Base-by-base conservation (phyloP, 2,888 invertebrate genomes). In the Encarsia formosa region DNA sequence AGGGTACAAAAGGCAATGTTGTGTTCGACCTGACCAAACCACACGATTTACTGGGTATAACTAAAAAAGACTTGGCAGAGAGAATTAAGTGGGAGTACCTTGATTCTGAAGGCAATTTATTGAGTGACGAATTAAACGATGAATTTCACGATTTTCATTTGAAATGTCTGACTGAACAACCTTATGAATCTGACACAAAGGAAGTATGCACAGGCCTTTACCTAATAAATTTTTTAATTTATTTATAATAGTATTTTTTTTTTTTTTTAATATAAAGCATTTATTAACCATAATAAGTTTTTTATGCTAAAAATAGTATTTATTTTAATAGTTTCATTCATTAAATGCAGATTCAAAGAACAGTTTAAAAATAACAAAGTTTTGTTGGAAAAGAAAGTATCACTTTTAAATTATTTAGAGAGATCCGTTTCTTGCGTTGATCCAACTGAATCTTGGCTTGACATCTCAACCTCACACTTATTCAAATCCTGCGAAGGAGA, bases 21-120 rank as follows among this genome's bases (percentile, higher is more conserved):
- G 66, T 23, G 1, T 67, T 57, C 39, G 58, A 68, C 15, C 13
- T 69, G 15, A 68, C 60, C 4, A 58, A 59, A 37, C 64, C 68
- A 9, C 47, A 67, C n/a, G 67, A 63, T 5, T 13, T 64, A 5
- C 47, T 61, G 34, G 63, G 63, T 38, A 42, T 58, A 19, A 58
- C 59, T 9, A 11, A n/a, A 39, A 53, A 16, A 23, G 40, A 11
- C 26, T 34, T n/a, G 23, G 24, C 20, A 13, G n/a, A 5, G 4
- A 9, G 39, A 11, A 4, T n/a, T 32, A 4, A 15, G 35, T 18
- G 18, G n/a, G 29, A 44, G 9, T 43, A 38, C n/a, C 9, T 45
- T 5, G 35, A 46, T 20, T 45, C 51, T 0, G 18, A 16, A 4
- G 45, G 45, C 4, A 20, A 51, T 11, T 9, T 13, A 6, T 19